A percentile compares a stretch with the other conserved stretches of the same genome.
Conservation (phyloP, 2,888 invertebrate species). For the Adelognathus sp. region DNA sequence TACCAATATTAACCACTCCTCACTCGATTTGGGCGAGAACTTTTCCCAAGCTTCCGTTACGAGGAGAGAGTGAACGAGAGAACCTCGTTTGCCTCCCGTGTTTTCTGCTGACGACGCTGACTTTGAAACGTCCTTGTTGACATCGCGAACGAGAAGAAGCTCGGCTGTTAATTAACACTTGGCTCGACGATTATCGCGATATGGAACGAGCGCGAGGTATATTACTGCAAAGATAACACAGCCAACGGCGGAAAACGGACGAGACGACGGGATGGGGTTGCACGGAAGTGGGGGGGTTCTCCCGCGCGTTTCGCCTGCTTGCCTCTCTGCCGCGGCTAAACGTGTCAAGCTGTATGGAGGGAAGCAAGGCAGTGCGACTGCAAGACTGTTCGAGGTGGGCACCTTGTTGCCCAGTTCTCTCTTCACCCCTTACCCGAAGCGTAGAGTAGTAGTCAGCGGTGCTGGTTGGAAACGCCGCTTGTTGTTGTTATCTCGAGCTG, state of each 20-base stretch:
- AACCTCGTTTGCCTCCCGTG: not conserved
- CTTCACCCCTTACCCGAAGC: constrained; percentile 38
- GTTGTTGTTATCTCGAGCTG: constrained; percentile 78
- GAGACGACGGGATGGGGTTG: constrained; percentile 54
- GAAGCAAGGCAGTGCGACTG: constrained; percentile 9
- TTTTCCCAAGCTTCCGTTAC: not conserved
- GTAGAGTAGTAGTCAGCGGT: constrained; percentile 16
- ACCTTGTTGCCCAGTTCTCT: constrained; percentile 52
- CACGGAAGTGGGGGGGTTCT: constrained; percentile 34
- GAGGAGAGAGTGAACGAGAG: not conserved
- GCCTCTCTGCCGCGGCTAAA: constrained; percentile 31
- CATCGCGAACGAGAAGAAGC: constrained; percentile 42
- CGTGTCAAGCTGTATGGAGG: not conserved
- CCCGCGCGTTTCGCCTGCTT: constrained; percentile 38
- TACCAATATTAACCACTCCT: too few species aligned
- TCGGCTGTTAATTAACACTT: constrained; percentile 50
- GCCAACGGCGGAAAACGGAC: constrained; percentile 55
- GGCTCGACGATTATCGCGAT: constrained; percentile 42
- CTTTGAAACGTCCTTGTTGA: constrained; percentile 21
- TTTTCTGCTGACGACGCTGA: not conserved
- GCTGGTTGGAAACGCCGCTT: constrained; percentile 64
- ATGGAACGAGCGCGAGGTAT: constrained; percentile 20
- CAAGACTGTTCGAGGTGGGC: constrained; percentile 22
- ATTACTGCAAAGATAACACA: constrained; percentile 75
- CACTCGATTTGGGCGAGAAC: too few species aligned